Conservation (phyloP, 2,113 vertebrate genomes). For the Mionectes macconnelli region DNA sequence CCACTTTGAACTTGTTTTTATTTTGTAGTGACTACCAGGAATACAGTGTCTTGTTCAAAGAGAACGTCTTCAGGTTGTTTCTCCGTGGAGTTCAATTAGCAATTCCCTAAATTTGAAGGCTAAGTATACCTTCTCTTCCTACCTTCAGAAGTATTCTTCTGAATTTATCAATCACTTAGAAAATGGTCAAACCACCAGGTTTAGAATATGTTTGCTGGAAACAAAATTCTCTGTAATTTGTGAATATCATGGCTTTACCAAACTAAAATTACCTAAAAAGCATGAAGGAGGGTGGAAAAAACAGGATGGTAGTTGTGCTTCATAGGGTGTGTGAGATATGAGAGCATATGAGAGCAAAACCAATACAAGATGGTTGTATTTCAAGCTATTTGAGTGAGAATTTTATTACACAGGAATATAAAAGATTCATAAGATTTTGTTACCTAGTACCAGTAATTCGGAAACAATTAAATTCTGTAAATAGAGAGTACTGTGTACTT, state of each 20-base stretch:
- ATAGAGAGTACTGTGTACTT: neutral
- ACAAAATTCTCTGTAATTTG: neutral
- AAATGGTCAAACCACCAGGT: neutral
- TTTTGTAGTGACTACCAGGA: neutral
- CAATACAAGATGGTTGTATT: neutral
- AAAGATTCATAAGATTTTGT: conserved; percentile 44
- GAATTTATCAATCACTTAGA: neutral
- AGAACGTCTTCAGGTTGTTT: neutral
- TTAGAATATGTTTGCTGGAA: neutral
- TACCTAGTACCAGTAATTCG: conserved; percentile 21
- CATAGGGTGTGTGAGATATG: neutral
- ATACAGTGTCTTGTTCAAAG: neutral
- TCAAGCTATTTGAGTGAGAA: neutral
- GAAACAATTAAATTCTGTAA: conserved; percentile 36
- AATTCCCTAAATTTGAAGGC: neutral
- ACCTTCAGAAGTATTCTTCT: neutral
- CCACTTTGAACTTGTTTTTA: neutral
- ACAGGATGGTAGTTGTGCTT: neutral
- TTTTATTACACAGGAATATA: neutral
- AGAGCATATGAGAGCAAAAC: neutral
- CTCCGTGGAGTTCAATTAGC: neutral
- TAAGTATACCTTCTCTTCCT: neutral
- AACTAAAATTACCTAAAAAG: neutral
- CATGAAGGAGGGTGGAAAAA: neutral
- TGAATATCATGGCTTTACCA: neutral